Evolutionary conservation across 1,140 invertebrate genomes (phyloP).

Genomic region (Cydia fagiglandana): DNA sequence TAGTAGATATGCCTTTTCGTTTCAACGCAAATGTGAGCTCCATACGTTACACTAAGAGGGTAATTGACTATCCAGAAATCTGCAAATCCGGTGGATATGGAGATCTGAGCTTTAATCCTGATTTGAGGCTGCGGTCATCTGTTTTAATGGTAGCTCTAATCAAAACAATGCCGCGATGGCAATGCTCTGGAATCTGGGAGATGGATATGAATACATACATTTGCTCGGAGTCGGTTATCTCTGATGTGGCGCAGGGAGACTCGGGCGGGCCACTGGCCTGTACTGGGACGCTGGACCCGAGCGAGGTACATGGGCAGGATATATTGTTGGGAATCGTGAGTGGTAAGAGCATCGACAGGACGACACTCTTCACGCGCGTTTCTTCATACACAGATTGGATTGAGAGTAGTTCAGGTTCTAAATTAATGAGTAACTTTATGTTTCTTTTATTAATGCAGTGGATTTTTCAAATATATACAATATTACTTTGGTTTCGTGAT

Average conservation of each 20-base stretch:
- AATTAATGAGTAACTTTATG: background rate
- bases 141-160: conserved; percentile 9
- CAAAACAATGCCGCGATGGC: background rate
- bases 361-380: conserved; percentile 18
- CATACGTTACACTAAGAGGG: background rate
- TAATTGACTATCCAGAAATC: background rate
- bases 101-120: too few relatives aligned
- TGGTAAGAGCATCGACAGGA: background rate
- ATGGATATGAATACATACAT: conserved; percentile 13
- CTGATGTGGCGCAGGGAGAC: conserved; percentile 12
- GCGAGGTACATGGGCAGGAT: background rate
- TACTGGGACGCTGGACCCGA: background rate
- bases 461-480: conserved; percentile 7
- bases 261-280: conserved; percentile 19
- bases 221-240: background rate
- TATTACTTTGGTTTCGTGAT: conserved; percentile 3
- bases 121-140: background rate
- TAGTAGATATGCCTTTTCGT: background rate
- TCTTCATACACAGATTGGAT: conserved; percentile 11
- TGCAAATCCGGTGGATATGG: conserved; percentile 11
- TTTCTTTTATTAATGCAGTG: background rate
- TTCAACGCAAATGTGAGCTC: conserved; percentile 2
- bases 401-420: background rate
- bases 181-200: background rate
- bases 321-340: conserved; percentile 7